Conservation (phyloP, 2,888 invertebrate genomes). For the Aphodius sticticus region DNA sequence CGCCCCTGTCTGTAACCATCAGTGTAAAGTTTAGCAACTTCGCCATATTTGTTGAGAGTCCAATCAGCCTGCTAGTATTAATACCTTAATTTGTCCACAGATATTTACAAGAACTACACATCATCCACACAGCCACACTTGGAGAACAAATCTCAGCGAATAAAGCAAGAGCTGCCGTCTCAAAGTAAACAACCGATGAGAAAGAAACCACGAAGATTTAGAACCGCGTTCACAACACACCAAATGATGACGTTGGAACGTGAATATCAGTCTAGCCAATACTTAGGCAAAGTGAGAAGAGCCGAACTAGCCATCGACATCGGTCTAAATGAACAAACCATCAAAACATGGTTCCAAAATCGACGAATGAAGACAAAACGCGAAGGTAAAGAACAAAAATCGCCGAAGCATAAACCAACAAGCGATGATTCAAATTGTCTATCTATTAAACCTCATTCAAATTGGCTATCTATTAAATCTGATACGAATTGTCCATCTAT, state of each 20-base stretch:
- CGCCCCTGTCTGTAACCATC: too few relatives aligned
- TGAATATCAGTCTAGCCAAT: slow-evolving; percentile 78
- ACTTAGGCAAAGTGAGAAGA: slow-evolving; percentile 78
- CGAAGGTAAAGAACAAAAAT: slow-evolving; percentile 53
- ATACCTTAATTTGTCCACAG: neutral
- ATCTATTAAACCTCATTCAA: too few relatives aligned
- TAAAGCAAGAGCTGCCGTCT: neutral
- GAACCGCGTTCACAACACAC: slow-evolving; percentile 83
- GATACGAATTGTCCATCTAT: neutral
- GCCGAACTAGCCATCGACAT: slow-evolving; percentile 78
- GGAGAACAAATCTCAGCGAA: neutral
- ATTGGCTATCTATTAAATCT: too few relatives aligned
- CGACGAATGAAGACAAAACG: slow-evolving; percentile 82
- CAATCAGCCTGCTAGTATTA: too few relatives aligned
- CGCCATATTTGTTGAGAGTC: too few relatives aligned
- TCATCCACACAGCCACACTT: neutral
- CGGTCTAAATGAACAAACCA: slow-evolving; percentile 78
- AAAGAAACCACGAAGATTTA: slow-evolving; percentile 42
- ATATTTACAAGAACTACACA: neutral
- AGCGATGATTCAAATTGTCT: neutral
- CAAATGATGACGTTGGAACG: slow-evolving; percentile 83
- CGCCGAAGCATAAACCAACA: neutral
- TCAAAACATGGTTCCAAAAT: slow-evolving; percentile 91
- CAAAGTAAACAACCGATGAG: neutral
- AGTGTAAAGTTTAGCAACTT: too few relatives aligned